A percentile compares a stretch with the other conserved stretches of the same genome.
Evolutionary conservation across 1,140 invertebrate genomes (phyloP).

Genomic region (Kradibia gibbosae): DNA sequence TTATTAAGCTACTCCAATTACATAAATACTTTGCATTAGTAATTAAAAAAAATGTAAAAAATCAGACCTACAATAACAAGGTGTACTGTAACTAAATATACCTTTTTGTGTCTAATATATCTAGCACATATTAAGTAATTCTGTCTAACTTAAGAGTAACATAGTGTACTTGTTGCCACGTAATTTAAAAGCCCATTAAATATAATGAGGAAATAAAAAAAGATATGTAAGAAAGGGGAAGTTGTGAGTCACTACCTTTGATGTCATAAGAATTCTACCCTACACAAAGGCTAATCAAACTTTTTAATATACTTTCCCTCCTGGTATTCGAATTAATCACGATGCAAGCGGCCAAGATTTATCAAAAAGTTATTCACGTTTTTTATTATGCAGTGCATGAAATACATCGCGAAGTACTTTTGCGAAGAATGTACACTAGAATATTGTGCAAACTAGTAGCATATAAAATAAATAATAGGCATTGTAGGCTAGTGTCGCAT

Average conservation of each 20-base stretch:
- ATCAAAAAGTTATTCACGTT: background rate
- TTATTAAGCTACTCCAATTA: background rate
- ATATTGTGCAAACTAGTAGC: too few species aligned
- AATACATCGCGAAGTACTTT: too few species aligned
- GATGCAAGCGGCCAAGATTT: background rate
- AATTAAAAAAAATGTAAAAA: background rate
- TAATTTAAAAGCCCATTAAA: conserved; percentile 2
- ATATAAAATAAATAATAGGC: background rate
- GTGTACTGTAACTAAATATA: background rate
- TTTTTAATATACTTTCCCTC: background rate
- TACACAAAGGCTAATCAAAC: conserved; percentile 18
- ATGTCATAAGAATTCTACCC: background rate
- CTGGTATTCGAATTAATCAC: background rate
- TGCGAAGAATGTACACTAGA: background rate
- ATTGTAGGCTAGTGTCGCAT: background rate
- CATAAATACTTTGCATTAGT: background rate
- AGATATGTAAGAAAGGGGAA: background rate
- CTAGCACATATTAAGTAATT: background rate
- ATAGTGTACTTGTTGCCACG: background rate
- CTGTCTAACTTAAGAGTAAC: background rate
- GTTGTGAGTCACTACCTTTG: background rate
- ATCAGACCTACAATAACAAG: background rate
- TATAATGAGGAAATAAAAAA: background rate
- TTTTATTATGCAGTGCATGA: too few species aligned
- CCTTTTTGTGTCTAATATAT: background rate